Percentiles rank a stretch among this genome's conserved stretches.
phyloP scores from a whole-genome alignment of 2,888 invertebrate genomes.

The Monochamus alternatus region DNA sequence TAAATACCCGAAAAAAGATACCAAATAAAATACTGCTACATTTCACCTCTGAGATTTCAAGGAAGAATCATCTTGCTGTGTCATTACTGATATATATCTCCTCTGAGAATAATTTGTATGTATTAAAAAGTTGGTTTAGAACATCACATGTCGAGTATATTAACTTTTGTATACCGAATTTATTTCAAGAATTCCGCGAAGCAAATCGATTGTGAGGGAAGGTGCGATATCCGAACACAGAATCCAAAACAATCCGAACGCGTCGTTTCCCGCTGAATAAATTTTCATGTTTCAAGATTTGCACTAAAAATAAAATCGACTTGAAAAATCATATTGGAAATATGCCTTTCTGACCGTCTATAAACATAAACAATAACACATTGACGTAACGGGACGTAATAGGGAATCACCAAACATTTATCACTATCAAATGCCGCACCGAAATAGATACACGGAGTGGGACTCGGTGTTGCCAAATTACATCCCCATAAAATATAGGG shows the following conservation, averaged over 20 bases:
- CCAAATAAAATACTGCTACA: not conserved
- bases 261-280: not conserved
- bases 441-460: slow-evolving; percentile 7
- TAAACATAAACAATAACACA: no score
- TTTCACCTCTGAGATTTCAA: slow-evolving; percentile 24
- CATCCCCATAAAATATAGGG: not conserved
- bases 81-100: slow-evolving; percentile 7
- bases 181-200: not conserved
- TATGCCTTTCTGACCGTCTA: no score
- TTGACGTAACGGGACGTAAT: slow-evolving; percentile 1
- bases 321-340: no score
- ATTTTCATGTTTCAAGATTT: no score
- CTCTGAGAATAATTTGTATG: not conserved
- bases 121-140: slow-evolving; percentile 4
- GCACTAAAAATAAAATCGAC: no score
- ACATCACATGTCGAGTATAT: not conserved
- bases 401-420: slow-evolving; percentile 30
- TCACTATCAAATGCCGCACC: not conserved
- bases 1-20: not conserved
- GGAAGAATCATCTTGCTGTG: slow-evolving; percentile 21
- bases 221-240: not conserved
- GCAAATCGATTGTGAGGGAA: not conserved
- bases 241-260: not conserved
- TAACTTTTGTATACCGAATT: not conserved
- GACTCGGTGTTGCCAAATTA: slow-evolving; percentile 20